Evolutionary conservation across 64 coral and sea anemone species (phyloP), one percentile per base, ranked within the genome.

Genomic region (Stichodactyla helianthus): DNA sequence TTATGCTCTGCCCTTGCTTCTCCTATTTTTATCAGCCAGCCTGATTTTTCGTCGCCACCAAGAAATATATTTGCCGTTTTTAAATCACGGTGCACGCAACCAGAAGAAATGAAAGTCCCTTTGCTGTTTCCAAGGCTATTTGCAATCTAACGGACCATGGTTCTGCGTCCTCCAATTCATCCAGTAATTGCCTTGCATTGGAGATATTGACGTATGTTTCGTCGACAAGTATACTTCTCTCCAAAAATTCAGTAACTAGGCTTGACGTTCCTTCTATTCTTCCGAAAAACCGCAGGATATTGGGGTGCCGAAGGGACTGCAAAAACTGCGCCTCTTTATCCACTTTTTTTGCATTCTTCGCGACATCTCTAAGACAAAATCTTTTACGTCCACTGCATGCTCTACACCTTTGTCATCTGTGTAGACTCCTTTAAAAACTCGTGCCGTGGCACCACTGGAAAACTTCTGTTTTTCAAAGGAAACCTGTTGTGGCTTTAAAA

Each of bases 51-150:
- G 10, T 23, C 64, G 20, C 51, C 85, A 5, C 86, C 86, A 0
- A 88, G 5, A 44, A 88, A 88, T 10, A 88, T 53, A 62, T 88
- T 88, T 20, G 71, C 53, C 6, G 86, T n/a, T 55, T 88, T 88
- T 7, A 88, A 18, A 51, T 87, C 68, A 51, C 85, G 20, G 11
- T 87, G 85, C 7, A 87, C 52, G n/a, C 62, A 77, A 6, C 53
- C 52, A 77, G 35, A 16, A 87, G 70, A 51, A 74, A 87, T 54
- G 35, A 26, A 2, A 87, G 19, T 19, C 63, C 85, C 7, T 25
- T 87, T 0, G 85, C 85, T 19, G 63, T 77, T 54, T 87, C 85
- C 18, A 71, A 55, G 20, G 85, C 85, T 52, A 87, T 87, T 74
- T 76, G 28, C n/a, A 71, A 64, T 56, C 85, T 71, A n/a, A 55